These are phyloP conservation scores for Python bivittatus DNA, from an alignment of 2,113 vertebrate genomes.

Conservation along the genomic window DNA sequence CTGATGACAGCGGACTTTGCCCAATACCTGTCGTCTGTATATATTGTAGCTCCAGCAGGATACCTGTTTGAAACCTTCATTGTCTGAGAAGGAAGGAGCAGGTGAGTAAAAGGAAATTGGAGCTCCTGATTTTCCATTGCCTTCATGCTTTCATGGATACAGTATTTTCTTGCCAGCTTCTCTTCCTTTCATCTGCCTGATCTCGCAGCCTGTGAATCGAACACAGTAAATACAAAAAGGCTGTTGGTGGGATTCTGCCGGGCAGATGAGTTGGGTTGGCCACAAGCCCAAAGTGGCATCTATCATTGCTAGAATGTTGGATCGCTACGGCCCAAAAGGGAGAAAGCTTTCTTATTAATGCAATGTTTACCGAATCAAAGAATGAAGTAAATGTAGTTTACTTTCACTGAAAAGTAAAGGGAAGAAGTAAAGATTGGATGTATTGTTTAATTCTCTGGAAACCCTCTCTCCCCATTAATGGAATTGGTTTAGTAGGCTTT, in stretches of 20 bases:
- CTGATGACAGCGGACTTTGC: conserved; percentile 73
- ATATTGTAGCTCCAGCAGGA: conserved; percentile 63
- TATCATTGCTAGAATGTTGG: background rate
- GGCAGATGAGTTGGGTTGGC: background rate
- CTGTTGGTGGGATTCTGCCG: conserved; percentile 34
- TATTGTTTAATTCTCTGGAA: conserved; percentile 13
- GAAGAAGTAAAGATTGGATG: background rate
- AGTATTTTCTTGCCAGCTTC: background rate
- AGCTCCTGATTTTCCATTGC: conserved; percentile 1
- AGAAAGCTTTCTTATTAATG: background rate
- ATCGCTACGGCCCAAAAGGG: conserved; percentile 5
- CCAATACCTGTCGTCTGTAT: conserved; percentile 77
- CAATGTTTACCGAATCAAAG: background rate
- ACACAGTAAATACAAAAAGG: background rate
- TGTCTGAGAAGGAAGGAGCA: conserved; percentile 62
- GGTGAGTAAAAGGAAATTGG: conserved; percentile 74
- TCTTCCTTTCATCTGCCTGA: background rate
- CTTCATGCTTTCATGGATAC: background rate
- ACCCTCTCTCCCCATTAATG: background rate
- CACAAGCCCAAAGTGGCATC: conserved; percentile 7
- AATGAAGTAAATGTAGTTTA: background rate
- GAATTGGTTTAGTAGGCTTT: background rate
- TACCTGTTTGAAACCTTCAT: conserved; percentile 57
- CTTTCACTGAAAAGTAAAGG: background rate
- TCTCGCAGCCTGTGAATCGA: background rate